Conservation (phyloP, 1,140 invertebrate species). For the Diuraphis noxia region DNA sequence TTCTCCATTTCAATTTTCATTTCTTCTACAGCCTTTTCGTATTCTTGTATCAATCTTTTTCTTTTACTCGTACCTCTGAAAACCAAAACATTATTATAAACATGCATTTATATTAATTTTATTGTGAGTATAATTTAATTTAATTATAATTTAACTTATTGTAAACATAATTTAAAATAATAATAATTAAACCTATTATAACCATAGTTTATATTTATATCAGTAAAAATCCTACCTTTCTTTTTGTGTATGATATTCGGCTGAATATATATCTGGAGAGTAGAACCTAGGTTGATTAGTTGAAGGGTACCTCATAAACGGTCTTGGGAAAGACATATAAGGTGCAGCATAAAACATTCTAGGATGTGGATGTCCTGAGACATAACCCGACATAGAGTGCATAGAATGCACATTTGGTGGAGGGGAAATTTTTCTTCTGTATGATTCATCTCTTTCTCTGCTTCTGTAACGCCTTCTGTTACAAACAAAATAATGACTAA, state of each 20-base stretch:
- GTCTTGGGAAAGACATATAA: slow-evolving; percentile 42
- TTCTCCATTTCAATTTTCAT: slow-evolving; percentile 64
- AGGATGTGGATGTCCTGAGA: slow-evolving; percentile 28
- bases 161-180: neutral
- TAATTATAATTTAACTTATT: neutral
- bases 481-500: neutral
- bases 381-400: slow-evolving; percentile 26
- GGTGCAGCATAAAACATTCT: slow-evolving; percentile 46
- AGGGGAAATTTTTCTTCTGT: slow-evolving; percentile 38
- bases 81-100: neutral
- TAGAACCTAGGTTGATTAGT: slow-evolving; percentile 29
- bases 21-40: slow-evolving; percentile 59
- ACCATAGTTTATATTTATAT: neutral
- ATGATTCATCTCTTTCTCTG: slow-evolving; percentile 41
- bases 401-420: neutral
- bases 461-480: slow-evolving; percentile 38
- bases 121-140: too few relatives aligned
- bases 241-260: slow-evolving; percentile 26
- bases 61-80: slow-evolving; percentile 28
- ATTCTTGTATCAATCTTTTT: slow-evolving; percentile 58
- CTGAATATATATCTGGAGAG: slow-evolving; percentile 31
- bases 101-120: neutral
- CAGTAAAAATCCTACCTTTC: slow-evolving; percentile 11
- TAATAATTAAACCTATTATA: neutral
- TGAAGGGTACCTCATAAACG: slow-evolving; percentile 26